phyloP scores from a whole-genome alignment of 2,888 invertebrate species.

The Stenoptilia bipunctidactyla region DNA sequence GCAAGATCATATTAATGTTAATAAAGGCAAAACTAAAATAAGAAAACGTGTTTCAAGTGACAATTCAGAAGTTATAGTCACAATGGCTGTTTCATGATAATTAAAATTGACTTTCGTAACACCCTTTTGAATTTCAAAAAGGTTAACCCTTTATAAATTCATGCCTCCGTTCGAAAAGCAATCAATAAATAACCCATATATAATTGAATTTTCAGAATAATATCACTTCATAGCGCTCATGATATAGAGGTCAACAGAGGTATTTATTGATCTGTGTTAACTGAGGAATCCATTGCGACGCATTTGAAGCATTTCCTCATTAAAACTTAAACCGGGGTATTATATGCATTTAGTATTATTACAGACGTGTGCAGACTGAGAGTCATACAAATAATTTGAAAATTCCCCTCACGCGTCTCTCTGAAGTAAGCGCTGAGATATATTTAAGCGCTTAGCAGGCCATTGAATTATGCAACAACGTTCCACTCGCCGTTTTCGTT shows the following conservation, averaged over 20 bases:
- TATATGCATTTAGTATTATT: constrained; percentile 14
- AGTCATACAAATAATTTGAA: constrained; percentile 21
- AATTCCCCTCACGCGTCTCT: constrained; percentile 23
- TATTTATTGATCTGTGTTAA: not conserved
- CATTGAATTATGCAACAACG: constrained; percentile 43
- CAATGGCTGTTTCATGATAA: too few species aligned
- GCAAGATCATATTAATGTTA: too few species aligned
- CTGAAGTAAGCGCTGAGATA: constrained; percentile 25
- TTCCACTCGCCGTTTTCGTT: constrained; percentile 20
- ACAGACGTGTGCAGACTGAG: not conserved
- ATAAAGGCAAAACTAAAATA: too few species aligned
- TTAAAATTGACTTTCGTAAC: too few species aligned
- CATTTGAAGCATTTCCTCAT: constrained; percentile 22
- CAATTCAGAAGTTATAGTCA: too few species aligned
- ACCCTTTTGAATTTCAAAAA: too few species aligned
- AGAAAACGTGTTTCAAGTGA: too few species aligned
- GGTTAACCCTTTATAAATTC: too few species aligned
- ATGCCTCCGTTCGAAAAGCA: too few species aligned
- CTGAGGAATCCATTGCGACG: not conserved
- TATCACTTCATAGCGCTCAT: too few species aligned
- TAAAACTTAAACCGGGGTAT: constrained; percentile 25
- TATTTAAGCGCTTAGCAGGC: constrained; percentile 28
- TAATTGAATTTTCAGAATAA: too few species aligned
- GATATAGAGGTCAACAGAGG: not conserved
- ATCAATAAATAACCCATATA: too few species aligned